Evolutionary conservation across 2,113 vertebrate species (phyloP), one percentile per base, ranked within the genome.

Genomic region (Vulpes vulpes): DNA sequence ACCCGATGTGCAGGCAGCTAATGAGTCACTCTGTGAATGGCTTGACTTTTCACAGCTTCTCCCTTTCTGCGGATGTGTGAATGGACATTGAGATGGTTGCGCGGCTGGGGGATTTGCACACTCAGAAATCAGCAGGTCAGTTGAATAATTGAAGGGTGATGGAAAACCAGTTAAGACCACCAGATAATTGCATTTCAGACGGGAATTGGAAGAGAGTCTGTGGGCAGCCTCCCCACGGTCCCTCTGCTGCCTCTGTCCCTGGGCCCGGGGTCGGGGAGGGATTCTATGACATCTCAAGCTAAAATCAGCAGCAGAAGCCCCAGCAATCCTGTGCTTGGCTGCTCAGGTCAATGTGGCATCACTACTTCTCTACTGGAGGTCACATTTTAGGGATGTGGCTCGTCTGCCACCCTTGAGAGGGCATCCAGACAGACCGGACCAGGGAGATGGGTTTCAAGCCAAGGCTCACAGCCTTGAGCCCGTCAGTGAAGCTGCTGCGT

Each of bases 341-440:
- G 5, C 30, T 14, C 11, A 20, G 1, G 11, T 32, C 12, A 12
- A 4, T 0, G 0, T 14, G 67, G 23, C 9, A 1, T 19, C 2
- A 9, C 15, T 43, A 4, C 30, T 38, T n/a, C 17, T 19, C 2
- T 19, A 23, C n/a, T 16, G 35, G 23, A 53, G 22, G 82, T 23
- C 8, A 3, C 25, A 12, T 23, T 79, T 49, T 11, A 8, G 60
- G 7, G 16, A n/a, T 0, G 2, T 3, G 22, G 69, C 43, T 25
- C 55, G 22, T 64, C 65, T 35, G 20, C 57, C 15, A 12, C 22
- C 51, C 22, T 1, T 0, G 8, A 62, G 11, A 69, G 25, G 11
- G 11, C 6, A 9, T 43, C 16, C 23, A 53, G 53, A 22, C 15
- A 27, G 4, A 23, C 43, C 1, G 4, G 30, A 3, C 32, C 3